Evolutionary conservation across 2,113 vertebrate genomes (phyloP).

Genomic region (Thalassarche chlororhynchos): DNA sequence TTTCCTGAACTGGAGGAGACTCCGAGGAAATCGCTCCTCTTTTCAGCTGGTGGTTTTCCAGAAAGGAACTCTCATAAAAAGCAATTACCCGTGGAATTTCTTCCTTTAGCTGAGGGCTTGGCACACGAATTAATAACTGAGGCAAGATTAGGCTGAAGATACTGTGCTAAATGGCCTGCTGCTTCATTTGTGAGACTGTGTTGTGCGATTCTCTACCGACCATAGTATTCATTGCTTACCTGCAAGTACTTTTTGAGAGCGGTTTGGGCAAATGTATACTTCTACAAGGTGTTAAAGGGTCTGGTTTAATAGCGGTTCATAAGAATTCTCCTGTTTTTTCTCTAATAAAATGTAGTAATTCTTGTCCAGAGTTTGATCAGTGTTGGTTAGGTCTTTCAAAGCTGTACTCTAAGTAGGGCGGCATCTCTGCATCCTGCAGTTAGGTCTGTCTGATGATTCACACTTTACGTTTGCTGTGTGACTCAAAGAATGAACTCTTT

Average conservation of each 20-base stretch:
- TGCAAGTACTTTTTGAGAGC: not conserved
- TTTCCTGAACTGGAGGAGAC: not conserved
- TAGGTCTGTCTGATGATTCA: not conserved
- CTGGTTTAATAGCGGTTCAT: not conserved
- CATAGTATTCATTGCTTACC: not conserved
- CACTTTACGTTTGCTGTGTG: not conserved
- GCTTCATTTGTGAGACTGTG: not conserved
- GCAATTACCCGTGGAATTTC: not conserved
- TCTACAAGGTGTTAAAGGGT: not conserved
- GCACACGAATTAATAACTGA: not conserved
- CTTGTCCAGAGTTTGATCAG: not conserved
- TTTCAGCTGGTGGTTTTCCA: not conserved
- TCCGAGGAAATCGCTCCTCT: not conserved
- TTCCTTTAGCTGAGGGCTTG: not conserved
- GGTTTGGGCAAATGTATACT: not conserved
- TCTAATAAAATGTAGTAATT: not conserved
- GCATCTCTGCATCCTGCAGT: not conserved
- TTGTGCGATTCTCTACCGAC: not conserved
- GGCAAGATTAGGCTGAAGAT: not conserved
- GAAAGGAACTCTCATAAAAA: not conserved
- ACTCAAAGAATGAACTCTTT: not conserved
- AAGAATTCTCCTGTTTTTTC: not conserved
- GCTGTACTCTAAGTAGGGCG: not conserved
- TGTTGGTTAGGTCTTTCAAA: not conserved
- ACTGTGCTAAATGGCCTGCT: not conserved